A percentile compares a stretch with the other conserved stretches of the same genome.
These are phyloP conservation scores for Urocynchramus pylzowi DNA, from an alignment of 2,113 vertebrate species.

Conservation along the genomic window DNA sequence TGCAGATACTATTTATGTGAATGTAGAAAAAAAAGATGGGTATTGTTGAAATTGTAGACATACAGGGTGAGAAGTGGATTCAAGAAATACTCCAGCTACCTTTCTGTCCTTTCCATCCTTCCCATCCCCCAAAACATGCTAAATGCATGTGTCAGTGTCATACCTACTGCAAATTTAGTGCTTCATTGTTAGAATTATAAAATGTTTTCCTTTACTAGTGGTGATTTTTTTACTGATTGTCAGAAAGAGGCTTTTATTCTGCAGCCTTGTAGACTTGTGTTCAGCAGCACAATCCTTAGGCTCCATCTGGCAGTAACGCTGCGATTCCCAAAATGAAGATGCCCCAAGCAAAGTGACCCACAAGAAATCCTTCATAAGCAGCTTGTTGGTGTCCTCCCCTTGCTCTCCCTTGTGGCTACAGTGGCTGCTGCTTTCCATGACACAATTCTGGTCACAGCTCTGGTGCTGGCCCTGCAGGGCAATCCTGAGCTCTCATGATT, in stretches of 20 bases:
- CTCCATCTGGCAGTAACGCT: neutral
- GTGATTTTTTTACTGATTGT: neutral
- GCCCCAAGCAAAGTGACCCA: neutral
- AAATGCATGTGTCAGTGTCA: neutral
- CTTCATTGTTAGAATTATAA: neutral
- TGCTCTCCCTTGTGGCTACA: neutral
- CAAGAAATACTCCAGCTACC: neutral
- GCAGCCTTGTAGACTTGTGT: neutral
- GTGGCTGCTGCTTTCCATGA: neutral
- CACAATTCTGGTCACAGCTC: neutral
- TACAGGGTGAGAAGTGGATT: neutral
- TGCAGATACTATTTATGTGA: neutral
- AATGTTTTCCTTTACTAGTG: neutral
- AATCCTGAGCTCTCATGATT: accelerated
- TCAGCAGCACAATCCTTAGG: neutral
- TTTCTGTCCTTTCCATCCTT: neutral
- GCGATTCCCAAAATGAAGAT: neutral
- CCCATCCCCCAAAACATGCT: neutral
- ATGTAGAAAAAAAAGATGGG: neutral
- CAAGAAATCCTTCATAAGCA: neutral
- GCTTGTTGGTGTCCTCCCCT: neutral
- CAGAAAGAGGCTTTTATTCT: neutral
- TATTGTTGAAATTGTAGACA: neutral
- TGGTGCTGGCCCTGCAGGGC: neutral
- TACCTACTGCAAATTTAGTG: neutral